These are phyloP conservation scores for Alethe castanea DNA, from an alignment of 2,113 vertebrate species.

Conservation along the genomic window DNA sequence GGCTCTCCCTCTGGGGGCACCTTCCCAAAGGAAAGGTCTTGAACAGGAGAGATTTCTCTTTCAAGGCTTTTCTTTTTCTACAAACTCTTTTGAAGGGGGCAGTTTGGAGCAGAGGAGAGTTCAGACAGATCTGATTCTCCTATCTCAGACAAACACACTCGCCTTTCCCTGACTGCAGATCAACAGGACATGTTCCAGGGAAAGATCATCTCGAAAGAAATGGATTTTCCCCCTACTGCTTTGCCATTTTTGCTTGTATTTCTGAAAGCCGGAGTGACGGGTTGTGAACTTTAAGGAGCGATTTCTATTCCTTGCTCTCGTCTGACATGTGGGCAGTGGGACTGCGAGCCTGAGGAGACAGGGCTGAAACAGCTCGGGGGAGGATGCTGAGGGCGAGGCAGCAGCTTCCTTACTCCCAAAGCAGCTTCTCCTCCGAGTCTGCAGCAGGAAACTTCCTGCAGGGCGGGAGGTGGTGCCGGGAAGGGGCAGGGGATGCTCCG, in stretches of 20 bases:
- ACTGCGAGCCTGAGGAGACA: background rate
- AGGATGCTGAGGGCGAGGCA: background rate
- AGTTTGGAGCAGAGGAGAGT: background rate
- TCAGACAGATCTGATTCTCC: slow-evolving; percentile 35
- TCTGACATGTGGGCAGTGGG: slow-evolving; percentile 9
- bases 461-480: background rate
- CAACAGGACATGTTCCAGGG: slow-evolving; percentile 30
- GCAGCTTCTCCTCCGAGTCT: background rate
- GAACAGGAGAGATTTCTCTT: background rate
- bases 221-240: slow-evolving; percentile 54
- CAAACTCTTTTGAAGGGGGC: background rate
- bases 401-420: background rate
- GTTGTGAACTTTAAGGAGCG: slow-evolving; percentile 36
- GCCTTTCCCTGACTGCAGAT: slow-evolving; percentile 20
- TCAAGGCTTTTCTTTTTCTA: background rate
- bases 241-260: slow-evolving; percentile 50
- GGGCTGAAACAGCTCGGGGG: background rate
- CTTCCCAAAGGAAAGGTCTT: background rate
- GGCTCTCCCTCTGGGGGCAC: background rate
- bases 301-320: slow-evolving; percentile 13
- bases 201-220: slow-evolving; percentile 35
- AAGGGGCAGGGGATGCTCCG: background rate
- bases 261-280: slow-evolving; percentile 29
- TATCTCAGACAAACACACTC: slow-evolving; percentile 40
- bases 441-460: background rate